Conservation (phyloP, 2,888 invertebrate species). For the Thereva unica region DNA sequence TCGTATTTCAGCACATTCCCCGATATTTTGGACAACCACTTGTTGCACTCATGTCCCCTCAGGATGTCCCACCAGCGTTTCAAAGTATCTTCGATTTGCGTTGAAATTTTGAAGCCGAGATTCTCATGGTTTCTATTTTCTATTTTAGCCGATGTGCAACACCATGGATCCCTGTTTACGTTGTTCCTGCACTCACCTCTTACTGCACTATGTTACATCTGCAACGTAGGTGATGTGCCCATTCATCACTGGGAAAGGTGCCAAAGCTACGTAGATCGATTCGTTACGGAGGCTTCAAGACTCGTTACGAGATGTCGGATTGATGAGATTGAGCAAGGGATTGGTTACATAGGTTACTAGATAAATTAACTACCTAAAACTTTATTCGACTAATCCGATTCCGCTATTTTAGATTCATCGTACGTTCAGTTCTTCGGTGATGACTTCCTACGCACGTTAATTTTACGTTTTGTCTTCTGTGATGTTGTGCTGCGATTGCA, state of each 20-base stretch:
- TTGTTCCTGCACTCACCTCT: constrained; percentile 94
- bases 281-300: constrained; percentile 85
- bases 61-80: constrained; percentile 83
- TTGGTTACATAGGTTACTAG: constrained; percentile 56
- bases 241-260: constrained; percentile 90
- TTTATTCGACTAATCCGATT: constrained; percentile 6
- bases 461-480: constrained; percentile 92
- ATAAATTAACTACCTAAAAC: neutral
- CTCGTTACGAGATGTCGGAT: constrained; percentile 80
- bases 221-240: constrained; percentile 83
- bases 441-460: constrained; percentile 86
- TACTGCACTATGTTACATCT: constrained; percentile 88
- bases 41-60: constrained; percentile 90
- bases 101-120: neutral
- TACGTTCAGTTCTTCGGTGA: constrained; percentile 91
- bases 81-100: constrained; percentile 64
- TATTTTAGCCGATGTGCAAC: constrained; percentile 69
- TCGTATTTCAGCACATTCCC: constrained; percentile 88
- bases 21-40: constrained; percentile 91
- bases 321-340: constrained; percentile 66
- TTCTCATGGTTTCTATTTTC: constrained; percentile 15
- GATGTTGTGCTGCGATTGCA: constrained; percentile 87
- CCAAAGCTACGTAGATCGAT: constrained; percentile 83
- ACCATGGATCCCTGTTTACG: constrained; percentile 91
- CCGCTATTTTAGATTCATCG: constrained; percentile 62